A percentile compares a stretch with the other conserved stretches of the same genome.
Conservation (phyloP, 2,797 vertebrate genomes). For the Avahi laniger region DNA sequence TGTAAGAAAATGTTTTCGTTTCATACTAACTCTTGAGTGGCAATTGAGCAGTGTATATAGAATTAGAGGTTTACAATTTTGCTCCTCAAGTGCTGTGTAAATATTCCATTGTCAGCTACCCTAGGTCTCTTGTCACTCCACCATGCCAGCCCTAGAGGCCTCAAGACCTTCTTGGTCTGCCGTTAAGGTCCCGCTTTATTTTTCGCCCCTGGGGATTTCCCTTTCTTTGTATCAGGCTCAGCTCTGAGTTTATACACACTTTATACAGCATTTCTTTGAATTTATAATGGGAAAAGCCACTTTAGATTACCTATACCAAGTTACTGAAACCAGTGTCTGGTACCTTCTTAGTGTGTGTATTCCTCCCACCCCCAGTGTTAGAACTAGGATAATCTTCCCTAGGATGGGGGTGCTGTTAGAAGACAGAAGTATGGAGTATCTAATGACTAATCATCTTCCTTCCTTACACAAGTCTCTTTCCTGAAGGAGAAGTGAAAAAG, state of each 20-base stretch:
- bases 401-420: background rate
- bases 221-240: constrained; percentile 9
- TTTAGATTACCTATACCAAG: background rate
- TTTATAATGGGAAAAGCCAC: background rate
- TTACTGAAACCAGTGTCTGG: background rate
- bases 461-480: background rate
- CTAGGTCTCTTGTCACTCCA: background rate
- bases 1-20: constrained; percentile 1
- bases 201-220: background rate
- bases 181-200: background rate
- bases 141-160: background rate
- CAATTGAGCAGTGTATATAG: background rate
- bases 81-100: background rate
- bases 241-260: background rate
- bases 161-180: background rate
- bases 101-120: background rate
- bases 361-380: background rate
- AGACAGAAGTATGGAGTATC: background rate
- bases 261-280: constrained; percentile 13
- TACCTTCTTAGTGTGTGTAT: background rate
- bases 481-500: background rate
- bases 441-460: background rate
- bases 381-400: background rate
- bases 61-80: background rate
- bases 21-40: background rate